Evolutionary conservation across 1,140 invertebrate genomes (phyloP).

Genomic region (Scaptomyza pallida): DNA sequence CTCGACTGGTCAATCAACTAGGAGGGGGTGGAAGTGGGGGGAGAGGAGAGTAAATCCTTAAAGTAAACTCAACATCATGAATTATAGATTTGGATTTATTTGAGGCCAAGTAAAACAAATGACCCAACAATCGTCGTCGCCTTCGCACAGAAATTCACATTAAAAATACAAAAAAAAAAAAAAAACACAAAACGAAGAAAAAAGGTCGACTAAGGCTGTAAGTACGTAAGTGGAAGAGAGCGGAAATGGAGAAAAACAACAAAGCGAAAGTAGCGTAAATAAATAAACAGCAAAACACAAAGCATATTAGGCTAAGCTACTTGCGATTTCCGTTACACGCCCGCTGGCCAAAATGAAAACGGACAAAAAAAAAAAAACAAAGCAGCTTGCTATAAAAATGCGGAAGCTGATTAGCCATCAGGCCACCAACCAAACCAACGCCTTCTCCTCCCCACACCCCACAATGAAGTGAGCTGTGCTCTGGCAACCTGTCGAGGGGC

Average conservation of each 20-base stretch:
- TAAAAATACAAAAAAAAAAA: slow-evolving; percentile 31
- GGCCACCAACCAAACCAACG: no score
- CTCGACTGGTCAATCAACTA: slow-evolving; percentile 54
- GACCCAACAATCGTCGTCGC: slow-evolving; percentile 54
- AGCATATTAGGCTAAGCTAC: slow-evolving; percentile 82
- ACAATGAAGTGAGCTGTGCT: slow-evolving; percentile 57
- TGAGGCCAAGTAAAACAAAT: slow-evolving; percentile 82
- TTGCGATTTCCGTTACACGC: slow-evolving; percentile 80
- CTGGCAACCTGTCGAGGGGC: slow-evolving; percentile 19
- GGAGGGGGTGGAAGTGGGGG: neutral
- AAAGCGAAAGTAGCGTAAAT: slow-evolving; percentile 74
- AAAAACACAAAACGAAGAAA: slow-evolving; percentile 3
- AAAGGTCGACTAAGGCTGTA: no score
- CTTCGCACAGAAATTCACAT: slow-evolving; percentile 25
- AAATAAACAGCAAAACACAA: slow-evolving; percentile 81
- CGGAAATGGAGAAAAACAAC: slow-evolving; percentile 18
- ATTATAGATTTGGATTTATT: slow-evolving; percentile 83
- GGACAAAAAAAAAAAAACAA: neutral
- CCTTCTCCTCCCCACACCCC: slow-evolving; percentile 1
- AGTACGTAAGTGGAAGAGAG: no score
- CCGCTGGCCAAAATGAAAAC: slow-evolving; percentile 24
- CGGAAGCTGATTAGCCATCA: slow-evolving; percentile 77
- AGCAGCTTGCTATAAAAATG: slow-evolving; percentile 69
- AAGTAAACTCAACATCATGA: slow-evolving; percentile 66
- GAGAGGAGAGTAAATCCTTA: slow-evolving; percentile 39